Evolutionary conservation across 1,140 invertebrate species (phyloP).

Genomic region (Pachypeltis micranthus): DNA sequence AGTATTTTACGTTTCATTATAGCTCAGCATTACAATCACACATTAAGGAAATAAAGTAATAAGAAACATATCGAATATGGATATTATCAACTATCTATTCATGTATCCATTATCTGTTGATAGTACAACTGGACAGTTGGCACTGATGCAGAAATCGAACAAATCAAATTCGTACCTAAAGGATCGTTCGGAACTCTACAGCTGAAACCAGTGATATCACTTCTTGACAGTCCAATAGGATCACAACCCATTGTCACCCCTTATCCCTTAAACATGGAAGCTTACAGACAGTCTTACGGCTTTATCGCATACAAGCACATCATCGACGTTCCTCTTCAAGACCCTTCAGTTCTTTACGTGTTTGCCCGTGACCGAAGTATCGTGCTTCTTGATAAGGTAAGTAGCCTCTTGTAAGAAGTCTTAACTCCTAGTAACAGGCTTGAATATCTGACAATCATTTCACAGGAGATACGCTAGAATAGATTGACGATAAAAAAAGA

Average conservation of each 20-base stretch:
- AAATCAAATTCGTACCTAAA: conserved; percentile 30
- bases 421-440: too few species aligned
- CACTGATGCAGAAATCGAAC: conserved; percentile 6
- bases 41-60: too few species aligned
- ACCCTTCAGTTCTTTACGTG: conserved; percentile 38
- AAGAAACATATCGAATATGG: too few species aligned
- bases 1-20: too few species aligned
- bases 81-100: too few species aligned
- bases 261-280: conserved; percentile 49
- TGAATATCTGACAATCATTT: too few species aligned
- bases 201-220: conserved; percentile 36
- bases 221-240: conserved; percentile 35
- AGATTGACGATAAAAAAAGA: too few species aligned
- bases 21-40: too few species aligned
- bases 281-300: conserved; percentile 36
- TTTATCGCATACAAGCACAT: conserved; percentile 11
- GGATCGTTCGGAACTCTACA: conserved; percentile 41
- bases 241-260: conserved; percentile 22
- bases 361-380: conserved; percentile 53
- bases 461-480: too few species aligned
- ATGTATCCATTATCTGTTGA: too few species aligned
- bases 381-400: conserved; percentile 55
- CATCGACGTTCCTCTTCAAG: not conserved
- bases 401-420: too few species aligned
- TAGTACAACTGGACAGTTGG: not conserved